Conservation (phyloP, 92 coral and sea anemone species). For the Nematostella vectensis region DNA sequence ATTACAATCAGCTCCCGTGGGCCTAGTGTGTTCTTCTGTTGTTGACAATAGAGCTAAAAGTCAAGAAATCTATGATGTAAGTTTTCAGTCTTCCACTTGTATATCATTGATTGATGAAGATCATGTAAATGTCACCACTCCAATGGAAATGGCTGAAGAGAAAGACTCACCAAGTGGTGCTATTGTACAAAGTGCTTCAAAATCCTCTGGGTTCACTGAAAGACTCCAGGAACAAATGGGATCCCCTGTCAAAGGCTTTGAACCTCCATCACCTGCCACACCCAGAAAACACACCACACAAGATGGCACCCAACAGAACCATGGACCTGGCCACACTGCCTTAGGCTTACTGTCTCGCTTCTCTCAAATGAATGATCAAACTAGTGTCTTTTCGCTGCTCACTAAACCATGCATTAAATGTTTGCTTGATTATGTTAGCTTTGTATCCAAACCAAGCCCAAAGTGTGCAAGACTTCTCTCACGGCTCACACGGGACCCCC, state of each 20-base stretch:
- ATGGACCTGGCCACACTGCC: constrained; percentile 58
- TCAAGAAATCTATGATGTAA: background rate
- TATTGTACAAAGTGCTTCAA: too few species aligned
- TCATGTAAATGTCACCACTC: background rate
- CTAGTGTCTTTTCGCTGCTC: constrained; percentile 30
- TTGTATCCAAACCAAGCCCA: constrained; percentile 52
- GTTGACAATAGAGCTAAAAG: background rate
- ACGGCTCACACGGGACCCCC: constrained; percentile 44
- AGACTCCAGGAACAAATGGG: background rate
- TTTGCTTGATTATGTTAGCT: constrained; percentile 55
- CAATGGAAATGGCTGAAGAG: background rate
- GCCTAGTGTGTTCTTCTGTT: constrained; percentile 22
- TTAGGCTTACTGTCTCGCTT: constrained; percentile 65
- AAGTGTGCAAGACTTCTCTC: constrained; percentile 71
- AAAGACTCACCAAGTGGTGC: constrained; percentile 1
- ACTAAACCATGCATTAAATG: constrained; percentile 63
- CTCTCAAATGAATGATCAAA: constrained; percentile 76
- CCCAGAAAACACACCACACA: constrained; percentile 13
- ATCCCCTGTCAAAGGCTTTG: background rate
- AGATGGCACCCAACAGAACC: constrained; percentile 17
- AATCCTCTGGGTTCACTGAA: background rate
- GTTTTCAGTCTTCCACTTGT: background rate
- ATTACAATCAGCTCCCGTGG: constrained; percentile 10
- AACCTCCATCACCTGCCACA: constrained; percentile 3
- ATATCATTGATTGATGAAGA: background rate